Evolutionary conservation across 2,888 invertebrate species (phyloP), one percentile per base, ranked within the genome.

Genomic region (Spodoptera littoralis): DNA sequence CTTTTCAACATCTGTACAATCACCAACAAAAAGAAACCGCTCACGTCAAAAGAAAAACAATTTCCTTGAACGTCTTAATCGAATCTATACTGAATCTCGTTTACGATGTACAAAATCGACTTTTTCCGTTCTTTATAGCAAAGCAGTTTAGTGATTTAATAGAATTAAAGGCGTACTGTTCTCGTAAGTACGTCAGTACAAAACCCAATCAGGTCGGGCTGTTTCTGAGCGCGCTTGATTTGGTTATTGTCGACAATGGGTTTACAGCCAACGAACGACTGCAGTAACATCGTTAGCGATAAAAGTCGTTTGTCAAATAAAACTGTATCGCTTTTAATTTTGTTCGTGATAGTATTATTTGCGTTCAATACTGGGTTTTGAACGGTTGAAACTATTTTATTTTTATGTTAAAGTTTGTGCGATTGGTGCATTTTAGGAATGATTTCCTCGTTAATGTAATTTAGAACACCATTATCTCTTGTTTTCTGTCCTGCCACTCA

Each of bases 251-350:
- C 81, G 79, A 80, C 86, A 85, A 83, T 85, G 81, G 83, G 80
- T 82, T 85, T 84, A 84, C 83, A 81, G 79, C 75, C 76, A 76
- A 65, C 73, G 80, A 78, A 78, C 77, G 82, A 83, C 80, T 83
- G 81, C 77, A 74, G 78, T 90, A 89, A 90, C 83, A 65, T 77
- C 65, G 84, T 89, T 89, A 70, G 70, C 82, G 76, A 81, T 85
- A 83, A 85, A 88, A 87, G 82, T 84, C 84, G 75, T 78, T 80
- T 72, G 80, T 76, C 82, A 82, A 85, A 85, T 84, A 84, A 82
- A 86, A 87, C 84, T 82, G 84, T 79, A 80, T 76, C 71, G 70
- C 61, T 70, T 79, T 79, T 71, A 74, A 74, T 71, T 74, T 60
- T 55, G 62, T 67, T 70, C 60, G 61, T 59, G 55, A 54, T 67